Evolutionary conservation across 2,888 invertebrate species (phyloP), one percentile per base, ranked within the genome.

Genomic region (Rotaria sp.): DNA sequence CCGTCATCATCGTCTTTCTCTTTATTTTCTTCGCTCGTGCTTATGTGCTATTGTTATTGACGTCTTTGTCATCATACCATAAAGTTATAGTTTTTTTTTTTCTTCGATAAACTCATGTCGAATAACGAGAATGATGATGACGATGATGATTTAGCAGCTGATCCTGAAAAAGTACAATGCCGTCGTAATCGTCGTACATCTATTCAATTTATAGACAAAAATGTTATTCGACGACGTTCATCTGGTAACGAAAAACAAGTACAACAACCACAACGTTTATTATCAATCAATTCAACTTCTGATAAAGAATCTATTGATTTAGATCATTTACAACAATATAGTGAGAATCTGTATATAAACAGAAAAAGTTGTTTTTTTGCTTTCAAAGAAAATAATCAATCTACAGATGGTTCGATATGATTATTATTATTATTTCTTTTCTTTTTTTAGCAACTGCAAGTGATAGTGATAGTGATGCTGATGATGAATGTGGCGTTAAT

Each of bases 391-490:
- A 26, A 26, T 57, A 26, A 8, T 8, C 38, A 74, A 38, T 24
- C 7, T 38, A 38, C 15, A 74, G 8, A 38, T 74, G 21, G 8
- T 74, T 74, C 24, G 1, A 74, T 74, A 24, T 24, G 38, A 21
- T 24, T 11, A 50, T 50, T 18, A 18, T 80, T 35, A 0, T 67
- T 30, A n/a, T 15, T 15, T 15, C 18, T 15, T 38, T 55, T 55
- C 11, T 26, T 7, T 35, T 80, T 80, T 15, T 80, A 80, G 80
- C 80, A n/a, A 80, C 80, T 13, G 80, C 80, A 21, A 80, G 80
- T 45, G 80, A 80, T 80, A 80, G 80, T 45, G 80, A 80, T 24
- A 80, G 80, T 45, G 80, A 80, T n/a, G 45, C 41, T n/a, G 80
- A 80, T 0, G 80, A 45, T n/a, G 80, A 45, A 80, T 24, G 45